Conservation (phyloP, 2,113 vertebrate species). For the Catharus bicknelli region DNA sequence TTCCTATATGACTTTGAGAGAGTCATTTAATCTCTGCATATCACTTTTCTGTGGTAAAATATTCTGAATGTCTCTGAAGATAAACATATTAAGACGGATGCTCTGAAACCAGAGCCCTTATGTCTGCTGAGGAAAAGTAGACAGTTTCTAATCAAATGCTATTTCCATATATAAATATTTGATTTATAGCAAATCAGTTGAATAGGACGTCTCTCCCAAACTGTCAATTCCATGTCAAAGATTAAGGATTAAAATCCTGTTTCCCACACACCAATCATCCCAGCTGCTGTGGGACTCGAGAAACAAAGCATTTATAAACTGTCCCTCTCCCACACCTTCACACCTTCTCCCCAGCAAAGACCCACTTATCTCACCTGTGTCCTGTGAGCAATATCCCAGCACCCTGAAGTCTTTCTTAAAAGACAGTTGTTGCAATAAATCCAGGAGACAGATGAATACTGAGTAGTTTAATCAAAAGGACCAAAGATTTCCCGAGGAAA, state of each 20-base stretch:
- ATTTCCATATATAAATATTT: not conserved
- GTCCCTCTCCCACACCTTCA: not conserved
- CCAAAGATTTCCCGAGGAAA: not conserved
- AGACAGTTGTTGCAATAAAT: not conserved
- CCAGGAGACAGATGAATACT: not conserved
- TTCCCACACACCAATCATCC: not conserved
- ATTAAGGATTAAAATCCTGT: not conserved
- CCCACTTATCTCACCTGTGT: not conserved
- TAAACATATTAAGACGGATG: not conserved
- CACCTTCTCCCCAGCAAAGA: not conserved
- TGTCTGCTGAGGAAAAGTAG: not conserved
- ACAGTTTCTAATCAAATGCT: not conserved
- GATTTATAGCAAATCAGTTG: not conserved
- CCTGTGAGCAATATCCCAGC: not conserved
- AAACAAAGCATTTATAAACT: not conserved
- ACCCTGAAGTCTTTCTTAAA: not conserved
- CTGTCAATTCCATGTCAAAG: not conserved
- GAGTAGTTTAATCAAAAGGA: not conserved
- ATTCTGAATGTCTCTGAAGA: slow-evolving; percentile 22
- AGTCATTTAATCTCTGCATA: not conserved
- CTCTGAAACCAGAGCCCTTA: not conserved
- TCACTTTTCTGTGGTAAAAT: slow-evolving; percentile 23
- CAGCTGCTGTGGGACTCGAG: fast-evolving
- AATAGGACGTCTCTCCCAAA: not conserved
- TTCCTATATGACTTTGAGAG: slow-evolving; percentile 14